A percentile compares a stretch with the other conserved stretches of the same genome.
Evolutionary conservation across 1,140 invertebrate genomes (phyloP).

Genomic region (Panagrolaimus sp.): DNA sequence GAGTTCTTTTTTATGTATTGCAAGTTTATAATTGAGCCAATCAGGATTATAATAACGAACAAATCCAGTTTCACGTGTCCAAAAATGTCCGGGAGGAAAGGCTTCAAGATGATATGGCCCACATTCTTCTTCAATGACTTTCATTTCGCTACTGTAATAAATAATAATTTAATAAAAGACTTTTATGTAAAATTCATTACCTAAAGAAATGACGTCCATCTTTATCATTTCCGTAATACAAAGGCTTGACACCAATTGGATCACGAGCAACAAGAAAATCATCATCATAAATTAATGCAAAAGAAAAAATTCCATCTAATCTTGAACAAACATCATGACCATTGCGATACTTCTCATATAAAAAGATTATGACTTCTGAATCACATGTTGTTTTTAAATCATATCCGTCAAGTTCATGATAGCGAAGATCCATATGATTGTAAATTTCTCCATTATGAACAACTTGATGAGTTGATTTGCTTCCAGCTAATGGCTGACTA

Average conservation of each 20-base stretch:
- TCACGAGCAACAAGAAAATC: conserved; percentile 54
- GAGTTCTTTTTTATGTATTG: conserved; percentile 34
- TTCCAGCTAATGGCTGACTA: conserved; percentile 48
- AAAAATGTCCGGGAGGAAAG: conserved; percentile 56
- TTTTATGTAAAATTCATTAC: conserved; percentile 15
- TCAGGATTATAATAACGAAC: conserved; percentile 50
- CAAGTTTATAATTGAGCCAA: conserved; percentile 47
- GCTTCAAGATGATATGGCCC: conserved; percentile 28
- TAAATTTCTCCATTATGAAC: conserved; percentile 58
- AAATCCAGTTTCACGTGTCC: conserved; percentile 45
- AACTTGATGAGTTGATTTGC: conserved; percentile 39
- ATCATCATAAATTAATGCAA: conserved; percentile 51
- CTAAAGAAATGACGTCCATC: conserved; percentile 48
- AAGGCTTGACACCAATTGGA: conserved; percentile 52
- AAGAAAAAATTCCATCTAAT: conserved; percentile 55
- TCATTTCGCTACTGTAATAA: conserved; percentile 55
- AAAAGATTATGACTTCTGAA: conserved; percentile 45
- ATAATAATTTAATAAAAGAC: conserved; percentile 19
- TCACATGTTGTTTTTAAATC: conserved; percentile 43
- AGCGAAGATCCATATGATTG: conserved; percentile 43
- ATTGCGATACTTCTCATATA: conserved; percentile 47
- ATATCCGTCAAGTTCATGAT: conserved; percentile 37
- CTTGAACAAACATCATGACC: conserved; percentile 42
- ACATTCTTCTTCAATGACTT: conserved; percentile 49
- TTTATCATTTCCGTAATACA: conserved; percentile 52